Evolutionary conservation across 1,140 invertebrate species (phyloP).

Genomic region (Wiebesia pumilae): DNA sequence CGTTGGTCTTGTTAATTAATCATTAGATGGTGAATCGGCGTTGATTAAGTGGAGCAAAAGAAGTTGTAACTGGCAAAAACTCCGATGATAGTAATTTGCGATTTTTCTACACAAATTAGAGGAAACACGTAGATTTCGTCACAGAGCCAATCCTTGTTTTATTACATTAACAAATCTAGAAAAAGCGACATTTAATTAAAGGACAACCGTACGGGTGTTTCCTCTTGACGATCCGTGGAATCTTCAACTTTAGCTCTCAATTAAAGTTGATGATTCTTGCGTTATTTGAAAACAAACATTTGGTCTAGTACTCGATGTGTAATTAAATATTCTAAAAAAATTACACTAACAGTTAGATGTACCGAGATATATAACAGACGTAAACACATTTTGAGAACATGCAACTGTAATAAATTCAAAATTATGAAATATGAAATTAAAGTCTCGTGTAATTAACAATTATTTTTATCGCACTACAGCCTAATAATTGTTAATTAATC

Average conservation of each 20-base stretch:
- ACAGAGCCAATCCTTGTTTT: conserved; percentile 36
- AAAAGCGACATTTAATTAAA: conserved; percentile 37
- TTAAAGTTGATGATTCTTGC: background rate
- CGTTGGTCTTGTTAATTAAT: conserved; percentile 38
- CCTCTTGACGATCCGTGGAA: background rate
- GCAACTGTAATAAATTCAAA: too few species aligned
- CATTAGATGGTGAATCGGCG: conserved; percentile 28
- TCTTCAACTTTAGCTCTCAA: background rate
- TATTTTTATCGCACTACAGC: too few species aligned
- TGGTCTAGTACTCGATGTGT: background rate
- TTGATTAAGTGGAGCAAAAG: conserved; percentile 42
- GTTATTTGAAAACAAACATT: background rate
- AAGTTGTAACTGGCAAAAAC: conserved; percentile 46
- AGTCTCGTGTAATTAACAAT: too few species aligned
- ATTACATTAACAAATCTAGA: conserved; percentile 31
- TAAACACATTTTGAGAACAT: too few species aligned
- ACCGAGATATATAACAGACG: too few species aligned
- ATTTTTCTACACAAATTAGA: conserved; percentile 45
- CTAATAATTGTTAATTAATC: background rate
- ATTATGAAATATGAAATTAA: too few species aligned
- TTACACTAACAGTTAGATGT: background rate
- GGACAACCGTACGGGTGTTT: background rate
- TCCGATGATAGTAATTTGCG: conserved; percentile 28
- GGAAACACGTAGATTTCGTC: conserved; percentile 38
- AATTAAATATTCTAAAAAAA: background rate